Base-by-base conservation (phyloP, 2,113 vertebrate species). In the Steatornis caripensis region DNA sequence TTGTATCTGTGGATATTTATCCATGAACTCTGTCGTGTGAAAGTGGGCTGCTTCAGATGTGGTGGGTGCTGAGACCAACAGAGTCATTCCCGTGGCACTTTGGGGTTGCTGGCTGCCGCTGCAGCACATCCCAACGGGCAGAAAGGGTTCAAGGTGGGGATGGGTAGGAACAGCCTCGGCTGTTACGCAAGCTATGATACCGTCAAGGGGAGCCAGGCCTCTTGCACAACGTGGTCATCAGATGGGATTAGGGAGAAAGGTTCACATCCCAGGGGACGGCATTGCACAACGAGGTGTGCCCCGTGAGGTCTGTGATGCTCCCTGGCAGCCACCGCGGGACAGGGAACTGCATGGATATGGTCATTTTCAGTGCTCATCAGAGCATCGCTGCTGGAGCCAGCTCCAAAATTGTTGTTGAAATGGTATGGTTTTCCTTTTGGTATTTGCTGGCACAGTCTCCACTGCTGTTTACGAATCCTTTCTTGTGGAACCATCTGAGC, bases 401-500 rank as follows among this genome's bases (percentile, higher is more conserved):
- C 58, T 80, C 79, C 58, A 6, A 36, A 84, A 9, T 6, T 4
- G 17, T 26, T 82, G 84, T 15, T 80, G 58, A 36, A 91, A 65
- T 24, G 46, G 54, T n/a, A 12, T 0, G 3, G 18, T 83, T 93
- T 95, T 77, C 60, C 70, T 90, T 82, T 87, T 16, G 61, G 89
- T 87, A n/a, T 87, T 93, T 85, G 66, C 70, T 94, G 87, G 68
- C 58, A 41, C 2, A 1, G 21, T 74, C 90, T 84, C 79, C 1
- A 0, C 68, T 58, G 90, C 79, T 93, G 71, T 92, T 94, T 94
- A 83, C 58, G 77, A 66, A 26, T 51, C 0, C 0, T 26, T 90
- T 84, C 36, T 92, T 80, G 71, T 93, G 82, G 58, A 94, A 91
- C 62, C 22, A 36, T 94, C 74, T 80, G 87, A 83, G 70, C 66